Base-by-base conservation (phyloP, 1,140 invertebrate genomes). In the Orchestia grillus region DNA sequence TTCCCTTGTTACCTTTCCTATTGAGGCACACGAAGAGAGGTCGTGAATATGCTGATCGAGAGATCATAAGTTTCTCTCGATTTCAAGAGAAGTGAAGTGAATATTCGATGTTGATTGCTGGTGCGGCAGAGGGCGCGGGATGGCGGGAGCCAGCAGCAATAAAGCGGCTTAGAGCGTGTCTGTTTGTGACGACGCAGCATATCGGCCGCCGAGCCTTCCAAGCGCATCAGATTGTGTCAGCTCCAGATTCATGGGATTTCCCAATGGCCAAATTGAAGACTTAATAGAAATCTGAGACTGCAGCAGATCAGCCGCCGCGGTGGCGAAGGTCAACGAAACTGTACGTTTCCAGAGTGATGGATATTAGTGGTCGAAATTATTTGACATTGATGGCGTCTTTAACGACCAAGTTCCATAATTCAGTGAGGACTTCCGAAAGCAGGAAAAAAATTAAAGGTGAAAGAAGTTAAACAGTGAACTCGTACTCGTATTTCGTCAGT, bases 211-310 rank as follows among this genome's bases (percentile, higher is more conserved):
- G 28, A 28, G 62, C 62, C 62, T 77, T 77, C 36, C 62, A 77
- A 77, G 62, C 28, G 62, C 62, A 77, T 77, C 62, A 77, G 62
- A 90, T 90, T 90, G 41, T 90, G 43, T 44, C 88, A 44, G n/a
- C n/a, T 4, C 43, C 88, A 90, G 88, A 77, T 90, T 19, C 43
- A 90, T 90, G 88, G 88, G 36, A 90, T 90, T 90, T 90, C 88
- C 43, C 88, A 42, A 44, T 41, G 41, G 88, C 88, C 41, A 90
- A 90, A 90, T 90, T 90, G n/a, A 44, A 90, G n/a, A 44, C 88
- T 90, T 90, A 42, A 44, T 90, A 43, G 88, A 90, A 90, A 90
- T 90, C 36, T 4, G 88, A 41, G 88, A n/a, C 47, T 53, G 47
- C 47, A 53, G 47, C 47, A 53, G 47, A 77, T 77, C 62, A 77